phyloP scores from a whole-genome alignment of 2,888 invertebrate species.

The Tenthredo distinguenda region DNA sequence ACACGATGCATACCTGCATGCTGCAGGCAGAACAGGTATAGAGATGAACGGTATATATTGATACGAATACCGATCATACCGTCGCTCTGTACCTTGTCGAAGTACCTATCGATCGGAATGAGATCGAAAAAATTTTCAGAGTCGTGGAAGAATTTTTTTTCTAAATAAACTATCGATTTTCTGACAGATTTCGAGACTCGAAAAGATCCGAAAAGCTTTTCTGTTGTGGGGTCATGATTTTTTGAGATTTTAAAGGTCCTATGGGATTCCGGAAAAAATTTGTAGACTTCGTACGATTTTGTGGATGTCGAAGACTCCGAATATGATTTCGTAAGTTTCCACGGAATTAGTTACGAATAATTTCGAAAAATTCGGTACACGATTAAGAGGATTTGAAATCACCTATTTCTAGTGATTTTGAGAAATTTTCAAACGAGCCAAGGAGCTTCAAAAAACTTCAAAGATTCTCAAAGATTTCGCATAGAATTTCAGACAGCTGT shows the following conservation, averaged over 20 bases:
- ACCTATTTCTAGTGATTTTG: too few species aligned
- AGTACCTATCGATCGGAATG: not conserved
- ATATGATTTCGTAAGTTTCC: too few species aligned
- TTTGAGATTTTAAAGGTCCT: not conserved
- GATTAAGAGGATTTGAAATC: too few species aligned
- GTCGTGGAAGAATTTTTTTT: not conserved
- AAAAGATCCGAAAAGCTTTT: not conserved
- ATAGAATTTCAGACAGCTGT: too few species aligned
- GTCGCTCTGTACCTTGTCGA: not conserved
- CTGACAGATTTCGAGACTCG: not conserved
- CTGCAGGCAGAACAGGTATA: slow-evolving; percentile 2
- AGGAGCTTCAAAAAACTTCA: too few species aligned
- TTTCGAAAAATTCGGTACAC: too few species aligned
- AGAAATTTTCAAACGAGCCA: too few species aligned
- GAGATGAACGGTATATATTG: slow-evolving; percentile 7
- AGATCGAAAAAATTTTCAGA: not conserved
- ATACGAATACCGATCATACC: slow-evolving; percentile 39
- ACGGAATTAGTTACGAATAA: too few species aligned
- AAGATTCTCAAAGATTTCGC: too few species aligned
- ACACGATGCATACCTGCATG: not conserved
- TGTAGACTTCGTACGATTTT: not conserved
- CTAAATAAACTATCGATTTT: too few species aligned
- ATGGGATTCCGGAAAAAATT: not conserved
- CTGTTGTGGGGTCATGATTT: not conserved
- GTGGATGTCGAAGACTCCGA: too few species aligned